phyloP scores from a whole-genome alignment of 1,140 invertebrate species.

The Pteromalus puparum region DNA sequence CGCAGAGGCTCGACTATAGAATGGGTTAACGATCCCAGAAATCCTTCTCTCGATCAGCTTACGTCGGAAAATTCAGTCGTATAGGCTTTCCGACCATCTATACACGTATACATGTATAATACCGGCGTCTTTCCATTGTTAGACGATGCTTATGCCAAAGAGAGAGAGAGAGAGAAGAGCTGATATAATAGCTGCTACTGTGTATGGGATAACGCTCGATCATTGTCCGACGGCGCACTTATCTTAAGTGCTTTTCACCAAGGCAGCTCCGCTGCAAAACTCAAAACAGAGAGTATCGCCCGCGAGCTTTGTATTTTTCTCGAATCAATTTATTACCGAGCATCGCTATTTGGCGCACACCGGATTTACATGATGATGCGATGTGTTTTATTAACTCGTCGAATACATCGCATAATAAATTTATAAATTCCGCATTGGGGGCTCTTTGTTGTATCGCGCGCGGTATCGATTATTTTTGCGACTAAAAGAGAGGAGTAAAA shows the following conservation, averaged over 20 bases:
- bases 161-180: not conserved
- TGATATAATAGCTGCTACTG: not conserved
- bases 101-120: not conserved
- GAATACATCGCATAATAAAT: no score
- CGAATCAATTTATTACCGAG: not conserved
- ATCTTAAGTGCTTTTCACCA: not conserved
- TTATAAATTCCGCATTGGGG: no score
- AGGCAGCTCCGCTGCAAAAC: not conserved
- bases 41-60: not conserved
- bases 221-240: not conserved
- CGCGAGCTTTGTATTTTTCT: slow-evolving; percentile 1
- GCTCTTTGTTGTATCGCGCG: no score
- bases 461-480: no score
- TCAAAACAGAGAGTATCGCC: slow-evolving; percentile 8
- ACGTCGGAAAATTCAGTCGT: slow-evolving; percentile 3
- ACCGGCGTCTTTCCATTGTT: not conserved
- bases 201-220: not conserved
- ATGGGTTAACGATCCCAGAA: slow-evolving; percentile 43
- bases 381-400: no score
- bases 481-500: no score
- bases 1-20: not conserved
- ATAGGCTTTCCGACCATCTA: not conserved
- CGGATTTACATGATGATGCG: no score
- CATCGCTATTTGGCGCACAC: not conserved
- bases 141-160: not conserved